A percentile compares a stretch with the other conserved stretches of the same genome.
Evolutionary conservation across 2,113 vertebrate genomes (phyloP).

Genomic region (Gorsachius goisagi): DNA sequence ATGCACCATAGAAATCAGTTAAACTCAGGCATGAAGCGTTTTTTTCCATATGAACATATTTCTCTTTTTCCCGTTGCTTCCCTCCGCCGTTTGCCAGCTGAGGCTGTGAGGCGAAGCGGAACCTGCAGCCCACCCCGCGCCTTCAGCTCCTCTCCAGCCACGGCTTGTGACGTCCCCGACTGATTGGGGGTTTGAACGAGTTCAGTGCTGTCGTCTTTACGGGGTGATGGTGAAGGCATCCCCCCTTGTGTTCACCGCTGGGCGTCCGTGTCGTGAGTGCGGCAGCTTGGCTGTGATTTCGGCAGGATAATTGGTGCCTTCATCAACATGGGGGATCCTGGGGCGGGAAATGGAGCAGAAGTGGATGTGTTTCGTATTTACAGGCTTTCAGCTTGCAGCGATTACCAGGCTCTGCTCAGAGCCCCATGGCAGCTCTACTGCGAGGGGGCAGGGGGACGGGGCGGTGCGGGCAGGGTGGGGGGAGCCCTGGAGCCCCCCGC

Average conservation of each 20-base stretch:
- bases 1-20: background rate
- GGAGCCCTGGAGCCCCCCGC: fast-evolving
- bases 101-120: background rate
- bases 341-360: background rate
- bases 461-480: background rate
- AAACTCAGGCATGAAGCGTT: background rate
- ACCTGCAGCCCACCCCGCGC: background rate
- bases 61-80: background rate
- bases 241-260: fast-evolving
- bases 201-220: background rate
- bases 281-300: background rate
- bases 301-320: background rate
- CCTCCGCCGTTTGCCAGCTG: background rate
- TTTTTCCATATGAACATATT: background rate
- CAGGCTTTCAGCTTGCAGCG: background rate
- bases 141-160: background rate
- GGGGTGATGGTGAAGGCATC: background rate
- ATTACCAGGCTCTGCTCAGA: background rate
- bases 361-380: background rate
- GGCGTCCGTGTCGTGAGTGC: fast-evolving
- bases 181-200: background rate
- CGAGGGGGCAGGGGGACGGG: background rate
- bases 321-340: too few relatives aligned
- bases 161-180: background rate
- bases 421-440: background rate